Conservation (phyloP, 2,113 vertebrate species). For the Equus quagga region DNA sequence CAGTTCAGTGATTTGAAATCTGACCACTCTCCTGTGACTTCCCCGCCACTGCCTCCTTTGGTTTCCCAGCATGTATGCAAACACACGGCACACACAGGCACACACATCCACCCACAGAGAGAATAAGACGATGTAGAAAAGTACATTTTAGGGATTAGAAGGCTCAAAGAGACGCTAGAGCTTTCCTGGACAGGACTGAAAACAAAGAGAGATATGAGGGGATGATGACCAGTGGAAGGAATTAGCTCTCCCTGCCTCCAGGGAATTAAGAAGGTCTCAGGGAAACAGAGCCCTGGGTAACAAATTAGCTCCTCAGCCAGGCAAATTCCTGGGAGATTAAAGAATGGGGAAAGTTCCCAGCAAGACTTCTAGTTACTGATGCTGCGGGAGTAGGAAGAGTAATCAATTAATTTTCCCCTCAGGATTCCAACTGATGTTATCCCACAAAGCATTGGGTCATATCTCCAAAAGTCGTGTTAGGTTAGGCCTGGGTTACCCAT, state of each 20-base stretch:
- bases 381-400: background rate
- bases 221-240: constrained; percentile 37
- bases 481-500: background rate
- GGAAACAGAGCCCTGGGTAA: background rate
- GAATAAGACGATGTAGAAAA: background rate
- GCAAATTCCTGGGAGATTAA: constrained; percentile 52
- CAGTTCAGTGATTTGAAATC: background rate
- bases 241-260: background rate
- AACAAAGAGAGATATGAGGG: background rate
- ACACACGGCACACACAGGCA: fast-evolving
- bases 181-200: background rate
- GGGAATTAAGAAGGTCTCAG: background rate
- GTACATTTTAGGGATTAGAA: background rate
- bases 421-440: background rate
- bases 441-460: background rate
- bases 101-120: background rate
- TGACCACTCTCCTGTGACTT: background rate
- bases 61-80: background rate
- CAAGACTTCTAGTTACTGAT: background rate
- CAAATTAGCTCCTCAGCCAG: constrained; percentile 22
- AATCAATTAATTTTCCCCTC: background rate
- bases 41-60: background rate
- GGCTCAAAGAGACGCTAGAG: background rate
- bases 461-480: constrained; percentile 6
- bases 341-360: background rate